Base-by-base conservation (phyloP, 1,140 invertebrate genomes). In the Stratiolaelaps scimitus region DNA sequence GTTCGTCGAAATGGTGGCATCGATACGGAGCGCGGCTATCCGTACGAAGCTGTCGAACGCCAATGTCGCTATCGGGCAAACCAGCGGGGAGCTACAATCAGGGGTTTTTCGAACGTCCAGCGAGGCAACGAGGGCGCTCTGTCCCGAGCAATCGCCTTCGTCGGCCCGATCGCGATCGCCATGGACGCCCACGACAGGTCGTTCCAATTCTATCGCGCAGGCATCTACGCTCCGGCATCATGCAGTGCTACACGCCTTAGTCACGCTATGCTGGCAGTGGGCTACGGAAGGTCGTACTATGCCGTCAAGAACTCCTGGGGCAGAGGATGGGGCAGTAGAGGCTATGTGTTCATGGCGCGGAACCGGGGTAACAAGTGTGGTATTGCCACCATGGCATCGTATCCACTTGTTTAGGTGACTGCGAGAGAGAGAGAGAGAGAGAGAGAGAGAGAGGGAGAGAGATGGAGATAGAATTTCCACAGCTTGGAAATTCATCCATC, bases 251-350 rank as follows among this genome's bases (percentile, higher is more conserved):
- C n/a, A n/a, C n/a, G n/a, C n/a, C n/a, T n/a, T n/a, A n/a, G n/a
- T n/a, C n/a, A n/a, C n/a, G 34, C 34, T 10, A 40, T 40, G 34
- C 34, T 10, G 34, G 34, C 34, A 6, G 34, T 40, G 4, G 10
- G 10, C 34, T 40, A 10, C 34, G 34, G 10, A 40, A 40, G 10
- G 34, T n/a, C 5, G 34, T 40, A 6, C 10, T 40, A 10, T 10
- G 10, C 10, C 34, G 34, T 40, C 4, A 89, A 93, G 72, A 94
- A 94, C 76, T 87, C 85, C 83, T 91, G 88, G 88, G 86, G 86
- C 6, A 60, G 65, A 23, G 65, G 56, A 1, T 79, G 77, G 77
- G 77, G 77, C 56, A 67, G 71, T 53, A 28, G 72, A 19, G 78
- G 78, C 6, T 79, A 79, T 71, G 72, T 79, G 34, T 73, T 72